A percentile compares a stretch with the other conserved stretches of the same genome.
Evolutionary conservation across 2,113 vertebrate species (phyloP).

Genomic region (Centrocercus urophasianus): DNA sequence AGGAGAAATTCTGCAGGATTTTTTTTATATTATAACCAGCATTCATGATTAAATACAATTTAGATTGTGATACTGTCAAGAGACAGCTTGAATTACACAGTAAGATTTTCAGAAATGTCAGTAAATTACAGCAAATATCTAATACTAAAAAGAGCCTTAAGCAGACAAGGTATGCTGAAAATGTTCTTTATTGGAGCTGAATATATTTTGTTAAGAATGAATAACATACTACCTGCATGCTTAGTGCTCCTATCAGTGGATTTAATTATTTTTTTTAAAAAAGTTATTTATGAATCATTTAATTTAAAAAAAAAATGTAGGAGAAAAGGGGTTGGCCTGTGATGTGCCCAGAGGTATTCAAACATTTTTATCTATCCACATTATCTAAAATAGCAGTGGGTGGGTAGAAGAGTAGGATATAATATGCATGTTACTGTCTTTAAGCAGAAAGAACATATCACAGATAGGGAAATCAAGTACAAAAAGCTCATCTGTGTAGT

Average conservation of each 20-base stretch:
- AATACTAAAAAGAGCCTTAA: neutral
- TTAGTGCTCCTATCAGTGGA: neutral
- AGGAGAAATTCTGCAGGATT: neutral
- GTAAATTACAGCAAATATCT: neutral
- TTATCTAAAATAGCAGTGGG: neutral
- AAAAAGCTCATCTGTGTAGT: neutral
- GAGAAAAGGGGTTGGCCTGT: neutral
- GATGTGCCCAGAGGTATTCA: neutral
- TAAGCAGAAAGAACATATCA: neutral
- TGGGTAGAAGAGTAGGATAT: neutral
- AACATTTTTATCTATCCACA: neutral
- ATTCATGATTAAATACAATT: neutral
- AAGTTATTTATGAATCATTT: neutral
- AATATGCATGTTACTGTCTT: neutral
- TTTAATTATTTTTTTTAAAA: neutral
- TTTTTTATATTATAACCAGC: neutral
- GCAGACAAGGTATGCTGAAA: neutral
- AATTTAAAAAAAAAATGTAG: neutral
- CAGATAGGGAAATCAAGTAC: neutral
- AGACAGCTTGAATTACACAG: neutral
- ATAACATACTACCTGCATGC: neutral
- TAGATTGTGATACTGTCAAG: neutral
- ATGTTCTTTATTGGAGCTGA: neutral
- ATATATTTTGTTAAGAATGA: neutral
- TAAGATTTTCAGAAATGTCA: neutral